Base-by-base conservation (phyloP, 1,140 invertebrate species). In the Cyclargus thomasi region DNA sequence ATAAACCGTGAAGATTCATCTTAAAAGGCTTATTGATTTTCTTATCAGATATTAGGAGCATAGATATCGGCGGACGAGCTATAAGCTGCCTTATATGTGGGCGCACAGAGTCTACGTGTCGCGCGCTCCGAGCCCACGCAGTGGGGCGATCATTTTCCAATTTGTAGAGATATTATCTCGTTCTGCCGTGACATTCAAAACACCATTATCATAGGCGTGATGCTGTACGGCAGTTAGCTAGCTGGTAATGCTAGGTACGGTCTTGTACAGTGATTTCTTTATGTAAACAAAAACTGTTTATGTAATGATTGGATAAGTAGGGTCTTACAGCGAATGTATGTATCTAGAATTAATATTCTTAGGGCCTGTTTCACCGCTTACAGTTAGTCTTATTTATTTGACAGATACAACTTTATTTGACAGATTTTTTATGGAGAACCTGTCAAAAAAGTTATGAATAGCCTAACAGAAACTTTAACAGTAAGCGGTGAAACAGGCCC, bases 11-110 rank as follows among this genome's bases (percentile, higher is more conserved):
- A 71, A 78, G 74, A 78, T 64, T 77, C 74, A 79, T 81, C 78
- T 81, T 69, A 65, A 75, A 81, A 72, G 79, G 73, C 72, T 79
- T 88, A 88, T 88, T 80, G 85, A 86, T 88, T 88, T 88, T 84
- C 76, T 55, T 78, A 68, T 69, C 71, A 65, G 69, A 67, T 72
- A 69, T 72, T 71, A 72, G 65, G 64, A 70, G 67, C 71, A 39
- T 39, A 67, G 63, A 70, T 67, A 76, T 47, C 62, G 62, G 53
- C 62, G 68, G 29, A 68, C 70, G 67, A 67, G 68, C 64, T 70
- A 55, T 62, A 57, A 65, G 67, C 65, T 74, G 62, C 36, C 65
- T 29, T 65, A 67, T 73, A 73, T 47, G 62, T 67, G 55, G 64
- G 65, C 68, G 53, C 63, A 71, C 71, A 39, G 20, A 11, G 55